Evolutionary conservation across 2,888 invertebrate species (phyloP).

Genomic region (Conops quadrifasciatus): DNA sequence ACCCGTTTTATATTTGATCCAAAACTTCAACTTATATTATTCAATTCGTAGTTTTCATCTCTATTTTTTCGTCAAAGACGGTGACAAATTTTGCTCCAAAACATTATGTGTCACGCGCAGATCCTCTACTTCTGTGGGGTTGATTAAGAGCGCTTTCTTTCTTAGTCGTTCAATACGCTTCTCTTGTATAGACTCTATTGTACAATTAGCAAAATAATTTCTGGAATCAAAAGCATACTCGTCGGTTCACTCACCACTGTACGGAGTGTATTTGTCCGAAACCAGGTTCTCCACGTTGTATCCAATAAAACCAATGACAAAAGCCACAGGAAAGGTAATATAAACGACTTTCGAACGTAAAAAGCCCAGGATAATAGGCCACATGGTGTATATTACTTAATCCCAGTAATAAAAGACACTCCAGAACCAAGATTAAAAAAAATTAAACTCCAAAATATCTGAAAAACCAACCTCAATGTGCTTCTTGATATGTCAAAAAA

Average conservation of each 20-base stretch:
- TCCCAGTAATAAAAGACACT: no score
- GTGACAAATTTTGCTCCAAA: conserved; percentile 73
- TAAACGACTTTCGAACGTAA: conserved; percentile 79
- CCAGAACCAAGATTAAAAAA: no score
- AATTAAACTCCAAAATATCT: no score
- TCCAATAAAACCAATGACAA: conserved; percentile 83
- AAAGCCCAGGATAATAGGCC: conserved; percentile 75
- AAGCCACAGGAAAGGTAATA: conserved; percentile 83
- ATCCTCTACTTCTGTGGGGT: conserved; percentile 73
- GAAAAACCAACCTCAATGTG: no score
- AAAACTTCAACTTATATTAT: neutral
- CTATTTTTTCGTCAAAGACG: conserved; percentile 69
- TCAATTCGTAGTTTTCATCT: neutral
- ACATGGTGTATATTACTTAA: conserved; percentile 69
- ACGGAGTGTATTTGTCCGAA: conserved; percentile 80
- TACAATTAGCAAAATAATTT: neutral
- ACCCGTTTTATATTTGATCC: neutral
- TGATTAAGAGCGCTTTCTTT: conserved; percentile 69
- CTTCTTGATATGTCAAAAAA: no score
- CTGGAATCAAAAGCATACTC: neutral
- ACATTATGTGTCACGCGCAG: conserved; percentile 75
- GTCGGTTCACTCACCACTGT: conserved; percentile 68
- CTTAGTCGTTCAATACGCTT: conserved; percentile 75
- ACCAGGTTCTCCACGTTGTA: conserved; percentile 82
- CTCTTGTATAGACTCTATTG: conserved; percentile 76